A percentile compares a stretch with the other conserved stretches of the same genome.
Conservation (phyloP, 1,140 invertebrate species). For the Drosophila rufa region DNA sequence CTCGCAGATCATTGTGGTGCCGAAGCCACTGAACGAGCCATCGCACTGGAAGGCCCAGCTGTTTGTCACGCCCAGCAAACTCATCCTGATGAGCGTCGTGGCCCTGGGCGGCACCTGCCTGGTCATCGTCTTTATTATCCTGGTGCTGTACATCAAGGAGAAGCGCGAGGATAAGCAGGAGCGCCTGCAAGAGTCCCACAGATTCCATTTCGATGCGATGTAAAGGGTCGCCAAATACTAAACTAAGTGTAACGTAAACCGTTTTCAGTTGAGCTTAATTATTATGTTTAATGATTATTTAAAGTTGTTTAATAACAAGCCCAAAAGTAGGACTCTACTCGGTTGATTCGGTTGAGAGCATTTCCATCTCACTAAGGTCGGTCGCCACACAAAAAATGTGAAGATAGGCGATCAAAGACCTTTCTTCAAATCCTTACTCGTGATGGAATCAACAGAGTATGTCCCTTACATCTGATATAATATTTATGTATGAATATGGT, state of each 20-base stretch:
- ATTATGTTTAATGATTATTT: conserved; percentile 34
- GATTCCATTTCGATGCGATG: conserved; percentile 94
- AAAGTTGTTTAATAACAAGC: conserved; percentile 15
- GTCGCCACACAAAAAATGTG: background rate
- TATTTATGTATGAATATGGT: conserved; percentile 56
- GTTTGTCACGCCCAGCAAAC: conserved; percentile 97
- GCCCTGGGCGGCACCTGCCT: conserved; percentile 95
- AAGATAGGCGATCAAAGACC: background rate
- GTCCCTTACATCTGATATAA: conserved; percentile 1
- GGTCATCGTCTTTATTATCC: conserved; percentile 94
- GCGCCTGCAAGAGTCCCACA: conserved; percentile 93
- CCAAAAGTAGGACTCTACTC: background rate
- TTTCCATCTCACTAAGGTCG: background rate
- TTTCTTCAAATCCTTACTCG: background rate
- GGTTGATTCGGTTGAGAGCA: background rate
- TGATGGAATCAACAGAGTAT: background rate
- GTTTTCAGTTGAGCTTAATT: conserved; percentile 41
- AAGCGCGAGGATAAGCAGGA: conserved; percentile 96
- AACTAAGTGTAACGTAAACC: conserved; percentile 14
- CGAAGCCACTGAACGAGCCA: conserved; percentile 92
- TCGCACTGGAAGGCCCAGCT: conserved; percentile 95
- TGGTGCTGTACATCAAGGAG: conserved; percentile 97
- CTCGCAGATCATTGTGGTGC: conserved; percentile 98
- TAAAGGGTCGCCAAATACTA: conserved; percentile 75
- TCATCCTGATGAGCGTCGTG: conserved; percentile 96